Evolutionary conservation across 2,797 vertebrate species (phyloP).

Genomic region (Cacajao melanocephalus): DNA sequence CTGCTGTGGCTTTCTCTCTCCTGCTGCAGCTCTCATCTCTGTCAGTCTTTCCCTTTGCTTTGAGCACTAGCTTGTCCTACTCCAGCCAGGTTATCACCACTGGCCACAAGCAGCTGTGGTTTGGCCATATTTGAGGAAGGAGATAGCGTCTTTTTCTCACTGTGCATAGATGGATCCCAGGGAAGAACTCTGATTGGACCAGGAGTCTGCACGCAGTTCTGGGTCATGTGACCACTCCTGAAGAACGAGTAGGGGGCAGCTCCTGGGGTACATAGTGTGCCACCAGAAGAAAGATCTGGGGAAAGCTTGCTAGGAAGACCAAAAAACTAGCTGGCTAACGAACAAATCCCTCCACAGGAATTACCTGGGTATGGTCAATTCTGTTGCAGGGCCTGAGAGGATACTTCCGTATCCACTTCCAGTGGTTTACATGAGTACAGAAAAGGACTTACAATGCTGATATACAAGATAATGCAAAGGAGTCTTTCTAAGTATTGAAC

Average conservation of each 20-base stretch:
- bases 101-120: neutral
- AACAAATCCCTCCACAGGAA: neutral
- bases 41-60: neutral
- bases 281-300: neutral
- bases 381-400: no score
- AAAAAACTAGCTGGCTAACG: neutral
- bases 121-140: neutral
- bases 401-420: neutral
- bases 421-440: neutral
- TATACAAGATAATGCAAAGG: neutral
- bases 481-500: neutral
- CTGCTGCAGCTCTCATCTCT: neutral
- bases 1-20: neutral
- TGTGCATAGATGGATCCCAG: neutral
- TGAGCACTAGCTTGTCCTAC: neutral
- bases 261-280: neutral
- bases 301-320: neutral
- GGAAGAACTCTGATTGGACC: neutral
- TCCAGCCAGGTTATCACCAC: neutral
- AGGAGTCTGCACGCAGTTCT: neutral
- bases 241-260: neutral
- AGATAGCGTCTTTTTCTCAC: neutral
- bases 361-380: neutral
- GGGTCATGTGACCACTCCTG: neutral
- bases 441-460: neutral